Conservation (phyloP, 2,113 vertebrate genomes). For the Notarius lentiginosus region DNA sequence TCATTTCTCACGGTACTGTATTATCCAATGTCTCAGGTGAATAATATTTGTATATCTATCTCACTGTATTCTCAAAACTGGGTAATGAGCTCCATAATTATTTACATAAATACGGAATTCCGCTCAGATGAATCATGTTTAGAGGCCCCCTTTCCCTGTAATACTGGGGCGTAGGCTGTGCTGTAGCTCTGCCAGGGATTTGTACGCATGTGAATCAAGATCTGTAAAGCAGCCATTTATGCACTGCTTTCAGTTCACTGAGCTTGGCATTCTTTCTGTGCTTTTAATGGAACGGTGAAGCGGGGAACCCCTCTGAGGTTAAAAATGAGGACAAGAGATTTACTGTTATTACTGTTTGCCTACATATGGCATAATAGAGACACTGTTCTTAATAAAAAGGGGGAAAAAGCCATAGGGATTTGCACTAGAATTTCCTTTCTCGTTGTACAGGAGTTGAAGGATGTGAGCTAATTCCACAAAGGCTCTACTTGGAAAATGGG, state of each 20-base stretch:
- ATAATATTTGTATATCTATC: neutral
- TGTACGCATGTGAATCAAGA: constrained; percentile 7
- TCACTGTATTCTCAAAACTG: neutral
- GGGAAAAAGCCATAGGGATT: constrained; percentile 3
- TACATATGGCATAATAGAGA: neutral
- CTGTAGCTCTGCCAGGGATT: constrained; percentile 33
- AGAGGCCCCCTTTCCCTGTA: neutral
- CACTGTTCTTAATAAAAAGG: constrained; percentile 25
- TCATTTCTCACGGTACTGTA: neutral
- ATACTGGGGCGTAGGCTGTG: neutral
- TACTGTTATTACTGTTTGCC: constrained; percentile 15
- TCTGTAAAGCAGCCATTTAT: constrained; percentile 33
- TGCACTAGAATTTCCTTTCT: constrained; percentile 12
- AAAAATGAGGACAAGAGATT: constrained; percentile 28
- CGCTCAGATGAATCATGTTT: neutral
- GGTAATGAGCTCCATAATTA: neutral
- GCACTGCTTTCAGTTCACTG: neutral
- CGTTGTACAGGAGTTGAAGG: constrained; percentile 4
- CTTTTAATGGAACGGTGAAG: neutral
- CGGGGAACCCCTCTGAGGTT: neutral
- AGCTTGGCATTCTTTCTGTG: neutral
- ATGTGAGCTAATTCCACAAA: constrained; percentile 25
- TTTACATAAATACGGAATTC: neutral
- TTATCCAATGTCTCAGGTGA: neutral
- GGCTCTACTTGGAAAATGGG: constrained; percentile 10